These are phyloP conservation scores for Amphibalanus amphitrite DNA, from an alignment of 1,140 invertebrate genomes.

Conservation along the genomic window DNA sequence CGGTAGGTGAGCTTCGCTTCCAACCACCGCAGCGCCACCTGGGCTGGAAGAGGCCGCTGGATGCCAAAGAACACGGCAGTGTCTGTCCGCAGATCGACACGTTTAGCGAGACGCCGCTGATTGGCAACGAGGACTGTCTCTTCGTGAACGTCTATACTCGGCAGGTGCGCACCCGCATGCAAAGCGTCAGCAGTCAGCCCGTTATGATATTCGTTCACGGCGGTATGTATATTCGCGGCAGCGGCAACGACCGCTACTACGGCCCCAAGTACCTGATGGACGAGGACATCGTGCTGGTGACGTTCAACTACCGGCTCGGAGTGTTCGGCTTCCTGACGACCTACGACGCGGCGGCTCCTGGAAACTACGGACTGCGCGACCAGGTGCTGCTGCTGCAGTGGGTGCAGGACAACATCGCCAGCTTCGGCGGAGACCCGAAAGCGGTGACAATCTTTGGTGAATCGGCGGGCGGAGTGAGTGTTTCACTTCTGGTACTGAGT, in stretches of 20 bases:
- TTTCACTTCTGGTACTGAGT: slow-evolving; percentile 32
- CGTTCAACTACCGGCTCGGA: slow-evolving; percentile 86
- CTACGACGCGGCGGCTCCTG: slow-evolving; percentile 71
- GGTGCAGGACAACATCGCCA: slow-evolving; percentile 32
- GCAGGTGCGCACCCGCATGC: slow-evolving; percentile 41
- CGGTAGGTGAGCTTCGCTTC: slow-evolving; percentile 66
- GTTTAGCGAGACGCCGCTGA: slow-evolving; percentile 86
- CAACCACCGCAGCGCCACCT: slow-evolving; percentile 66
- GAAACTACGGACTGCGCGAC: slow-evolving; percentile 76
- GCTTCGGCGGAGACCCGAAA: slow-evolving; percentile 36
- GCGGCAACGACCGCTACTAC: slow-evolving; percentile 86
- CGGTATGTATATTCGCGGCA: slow-evolving; percentile 86
- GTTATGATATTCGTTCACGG: slow-evolving; percentile 93
- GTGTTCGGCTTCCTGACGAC: slow-evolving; percentile 86
- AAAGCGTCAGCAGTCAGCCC: slow-evolving; percentile 37
- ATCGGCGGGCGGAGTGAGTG: slow-evolving; percentile 35
- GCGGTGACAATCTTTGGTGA: slow-evolving; percentile 41
- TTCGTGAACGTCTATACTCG: slow-evolving; percentile 58
- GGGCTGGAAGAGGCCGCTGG: slow-evolving; percentile 51
- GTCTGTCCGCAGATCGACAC: slow-evolving; percentile 83
- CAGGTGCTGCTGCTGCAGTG: slow-evolving; percentile 54
- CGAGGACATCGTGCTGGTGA: slow-evolving; percentile 83
- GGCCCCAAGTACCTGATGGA: slow-evolving; percentile 74
- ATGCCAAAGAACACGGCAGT: slow-evolving; percentile 64
- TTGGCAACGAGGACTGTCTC: slow-evolving; percentile 81